These are phyloP conservation scores for Nothura maculosa DNA, from an alignment of 2,797 vertebrate species.

Conservation along the genomic window DNA sequence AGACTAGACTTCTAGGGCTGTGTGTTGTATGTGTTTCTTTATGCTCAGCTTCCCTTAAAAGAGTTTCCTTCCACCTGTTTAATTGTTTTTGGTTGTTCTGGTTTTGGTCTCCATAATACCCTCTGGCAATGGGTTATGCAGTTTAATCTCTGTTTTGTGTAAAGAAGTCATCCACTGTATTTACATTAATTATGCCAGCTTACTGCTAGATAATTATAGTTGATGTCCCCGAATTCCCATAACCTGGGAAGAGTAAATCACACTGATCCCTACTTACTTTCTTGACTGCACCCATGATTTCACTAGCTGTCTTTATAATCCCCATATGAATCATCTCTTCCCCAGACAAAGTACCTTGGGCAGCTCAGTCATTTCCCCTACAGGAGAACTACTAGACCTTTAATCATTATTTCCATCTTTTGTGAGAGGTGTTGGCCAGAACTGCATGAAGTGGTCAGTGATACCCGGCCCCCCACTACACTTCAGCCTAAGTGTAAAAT, in stretches of 20 bases:
- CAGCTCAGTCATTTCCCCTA: background rate
- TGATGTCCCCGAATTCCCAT: background rate
- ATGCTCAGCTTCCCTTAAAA: background rate
- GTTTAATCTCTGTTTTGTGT: background rate
- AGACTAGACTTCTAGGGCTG: background rate
- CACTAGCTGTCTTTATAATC: background rate
- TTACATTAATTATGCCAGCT: background rate
- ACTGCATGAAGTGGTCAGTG: background rate
- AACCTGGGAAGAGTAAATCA: background rate
- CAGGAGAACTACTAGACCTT: background rate
- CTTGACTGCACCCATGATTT: background rate
- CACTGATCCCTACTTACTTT: background rate
- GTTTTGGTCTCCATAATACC: background rate
- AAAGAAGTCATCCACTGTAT: background rate
- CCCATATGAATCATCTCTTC: background rate
- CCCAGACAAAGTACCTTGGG: background rate
- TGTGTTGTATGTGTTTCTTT: background rate
- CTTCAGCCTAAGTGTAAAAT: rapidly evolving
- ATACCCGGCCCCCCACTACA: background rate
- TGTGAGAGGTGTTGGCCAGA: background rate
- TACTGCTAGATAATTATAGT: background rate
- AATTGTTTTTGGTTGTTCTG: background rate
- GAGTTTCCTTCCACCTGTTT: background rate
- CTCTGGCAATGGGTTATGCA: background rate
- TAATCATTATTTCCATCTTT: background rate